These are phyloP conservation scores for Rhimphoctona megacephalus DNA, from an alignment of 2,888 invertebrate species.

Conservation along the genomic window DNA sequence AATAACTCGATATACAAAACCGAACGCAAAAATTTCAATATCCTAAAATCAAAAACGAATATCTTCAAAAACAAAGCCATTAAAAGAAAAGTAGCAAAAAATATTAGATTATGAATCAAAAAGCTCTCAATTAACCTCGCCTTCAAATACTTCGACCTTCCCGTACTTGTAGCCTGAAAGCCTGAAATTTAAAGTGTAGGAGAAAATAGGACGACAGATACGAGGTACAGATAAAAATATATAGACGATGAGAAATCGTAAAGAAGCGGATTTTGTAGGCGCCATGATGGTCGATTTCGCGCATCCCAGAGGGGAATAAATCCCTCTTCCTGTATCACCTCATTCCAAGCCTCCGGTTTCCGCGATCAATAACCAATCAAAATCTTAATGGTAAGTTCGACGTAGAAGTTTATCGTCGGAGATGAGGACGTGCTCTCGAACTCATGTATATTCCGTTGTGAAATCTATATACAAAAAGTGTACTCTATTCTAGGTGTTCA, in stretches of 20 bases:
- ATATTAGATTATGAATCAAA: background rate
- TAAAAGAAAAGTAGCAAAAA: background rate
- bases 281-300: slow-evolving; percentile 41
- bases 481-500: slow-evolving; percentile 30
- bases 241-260: slow-evolving; percentile 22
- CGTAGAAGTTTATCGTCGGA: slow-evolving; percentile 64
- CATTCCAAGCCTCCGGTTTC: slow-evolving; percentile 26
- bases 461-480: background rate
- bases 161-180: background rate
- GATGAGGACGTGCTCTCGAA: slow-evolving; percentile 49
- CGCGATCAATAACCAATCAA: slow-evolving; percentile 76
- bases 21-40: no score
- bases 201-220: background rate
- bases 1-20: no score
- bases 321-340: slow-evolving; percentile 5
- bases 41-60: no score
- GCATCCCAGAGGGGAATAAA: slow-evolving; percentile 19
- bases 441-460: slow-evolving; percentile 10
- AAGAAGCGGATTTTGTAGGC: slow-evolving; percentile 16
- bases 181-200: background rate
- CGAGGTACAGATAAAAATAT: slow-evolving; percentile 12
- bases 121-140: background rate
- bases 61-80: background rate
- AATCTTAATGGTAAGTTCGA: slow-evolving; percentile 74
- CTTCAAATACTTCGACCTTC: background rate